These are phyloP conservation scores for Drosophila emarginata DNA, from an alignment of 2,888 invertebrate species.

Conservation along the genomic window DNA sequence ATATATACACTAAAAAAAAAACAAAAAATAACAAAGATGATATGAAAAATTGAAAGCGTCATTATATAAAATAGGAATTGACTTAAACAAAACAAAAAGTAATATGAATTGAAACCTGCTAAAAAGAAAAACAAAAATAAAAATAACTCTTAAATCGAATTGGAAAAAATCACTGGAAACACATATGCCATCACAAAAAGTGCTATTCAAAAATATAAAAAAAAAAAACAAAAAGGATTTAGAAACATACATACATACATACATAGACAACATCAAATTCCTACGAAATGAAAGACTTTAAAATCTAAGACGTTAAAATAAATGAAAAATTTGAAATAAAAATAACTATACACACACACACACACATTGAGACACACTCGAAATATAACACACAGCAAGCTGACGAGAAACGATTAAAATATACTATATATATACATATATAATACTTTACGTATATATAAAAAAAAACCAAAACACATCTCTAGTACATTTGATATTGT, in stretches of 20 bases:
- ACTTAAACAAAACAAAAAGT: conserved; percentile 53
- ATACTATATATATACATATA: conserved; percentile 16
- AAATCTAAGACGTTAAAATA: conserved; percentile 71
- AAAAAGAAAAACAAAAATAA: conserved; percentile 38
- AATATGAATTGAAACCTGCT: conserved; percentile 48
- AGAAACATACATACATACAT: conserved; percentile 40
- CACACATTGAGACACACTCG: neutral
- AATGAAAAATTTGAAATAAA: conserved; percentile 41
- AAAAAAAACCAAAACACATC: conserved; percentile 51
- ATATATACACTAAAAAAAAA: conserved; percentile 50
- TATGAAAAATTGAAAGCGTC: conserved; percentile 45
- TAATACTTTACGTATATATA: conserved; percentile 59
- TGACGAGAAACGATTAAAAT: conserved; percentile 22
- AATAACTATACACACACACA: conserved; percentile 45
- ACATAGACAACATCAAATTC: conserved; percentile 78
- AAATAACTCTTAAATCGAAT: conserved; percentile 31
- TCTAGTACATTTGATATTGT: conserved; percentile 69
- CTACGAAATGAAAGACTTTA: conserved; percentile 82
- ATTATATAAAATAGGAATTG: conserved; percentile 74
- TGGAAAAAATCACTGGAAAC: conserved; percentile 22
- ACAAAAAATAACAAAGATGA: conserved; percentile 32
- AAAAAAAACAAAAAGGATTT: neutral
- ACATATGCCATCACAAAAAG: conserved; percentile 53
- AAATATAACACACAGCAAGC: conserved; percentile 18
- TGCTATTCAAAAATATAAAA: conserved; percentile 33